Evolutionary conservation across 2,888 invertebrate genomes (phyloP).

Genomic region (Eristalis tenax): DNA sequence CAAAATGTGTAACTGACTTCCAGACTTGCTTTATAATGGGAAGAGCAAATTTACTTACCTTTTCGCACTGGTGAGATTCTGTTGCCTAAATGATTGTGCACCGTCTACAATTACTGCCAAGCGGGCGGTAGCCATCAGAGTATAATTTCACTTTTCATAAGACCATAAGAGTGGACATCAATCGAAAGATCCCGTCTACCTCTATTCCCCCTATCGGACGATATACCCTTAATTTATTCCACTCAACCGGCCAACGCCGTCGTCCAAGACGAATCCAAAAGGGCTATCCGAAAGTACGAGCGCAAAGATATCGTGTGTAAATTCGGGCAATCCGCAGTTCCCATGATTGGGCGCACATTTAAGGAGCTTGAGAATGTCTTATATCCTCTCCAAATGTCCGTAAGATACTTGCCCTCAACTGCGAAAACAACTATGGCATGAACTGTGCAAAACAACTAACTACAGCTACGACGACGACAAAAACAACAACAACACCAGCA

Average conservation of each 20-base stretch:
- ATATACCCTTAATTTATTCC: slow-evolving; percentile 68
- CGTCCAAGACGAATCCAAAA: slow-evolving; percentile 45
- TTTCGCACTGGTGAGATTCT: background rate
- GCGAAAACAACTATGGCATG: slow-evolving; percentile 32
- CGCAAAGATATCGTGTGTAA: slow-evolving; percentile 67
- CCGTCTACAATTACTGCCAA: slow-evolving; percentile 55
- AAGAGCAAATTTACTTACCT: too few relatives aligned
- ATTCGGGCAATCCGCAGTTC: slow-evolving; percentile 67
- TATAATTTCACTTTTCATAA: slow-evolving; percentile 70
- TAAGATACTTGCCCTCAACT: slow-evolving; percentile 47
- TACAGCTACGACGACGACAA: slow-evolving; percentile 5
- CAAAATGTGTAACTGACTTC: background rate
- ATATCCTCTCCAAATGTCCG: slow-evolving; percentile 38
- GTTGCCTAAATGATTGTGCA: background rate
- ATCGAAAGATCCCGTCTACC: background rate
- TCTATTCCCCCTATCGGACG: background rate
- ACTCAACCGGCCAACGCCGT: slow-evolving; percentile 39
- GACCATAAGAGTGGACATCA: slow-evolving; percentile 25
- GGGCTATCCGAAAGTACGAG: slow-evolving; percentile 39
- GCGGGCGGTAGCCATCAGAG: slow-evolving; percentile 61
- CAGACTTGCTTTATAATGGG: too few relatives aligned
- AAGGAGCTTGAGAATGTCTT: slow-evolving; percentile 68
- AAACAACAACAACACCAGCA: slow-evolving; percentile 34
- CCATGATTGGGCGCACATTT: slow-evolving; percentile 69
- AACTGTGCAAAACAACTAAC: slow-evolving; percentile 4